Evolutionary conservation across 2,888 invertebrate genomes (phyloP), one percentile per base, ranked within the genome.

Genomic region (Pachycephus smyrnensis): DNA sequence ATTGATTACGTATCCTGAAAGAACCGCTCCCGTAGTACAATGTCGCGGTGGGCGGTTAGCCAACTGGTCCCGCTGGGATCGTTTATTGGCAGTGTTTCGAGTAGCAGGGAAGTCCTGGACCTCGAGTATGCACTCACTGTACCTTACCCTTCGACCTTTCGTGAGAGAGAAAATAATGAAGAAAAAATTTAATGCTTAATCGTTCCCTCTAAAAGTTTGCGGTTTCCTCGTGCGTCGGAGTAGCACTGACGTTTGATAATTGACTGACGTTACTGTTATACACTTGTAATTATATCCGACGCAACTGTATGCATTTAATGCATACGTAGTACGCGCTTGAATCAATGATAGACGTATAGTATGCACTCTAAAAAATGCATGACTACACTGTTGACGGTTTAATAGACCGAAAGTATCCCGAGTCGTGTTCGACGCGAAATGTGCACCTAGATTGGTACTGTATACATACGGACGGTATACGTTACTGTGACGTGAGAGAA

Each of bases 41-140:
- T 90, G 86, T 89, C 90, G 81, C 90, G 86, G 90, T 89, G 88
- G 90, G 91, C 88, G 90, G 90, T 88, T 89, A 55, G 88, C 90
- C 89, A 90, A 90, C 90, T 89, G 90, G 88, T 91, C 90, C 90
- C 86, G 86, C 87, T 85, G 88, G 80, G 86, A 85, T 85, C 75
- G 75, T 74, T 86, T 86, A 84, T 86, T 85, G 85, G 81, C 84
- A 78, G 83, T 86, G 84, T 86, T 85, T 87, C 85, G 83, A 82
- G 83, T 84, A 83, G 81, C 83, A 83, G 86, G 84, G 6, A 68
- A 55, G 23, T 55, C 55, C 55, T 9, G 55, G 55, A 23, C 9
- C 55, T 55, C 23, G 55, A 55, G 55, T 55, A 55, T 23, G 9
- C 55, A 55, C 55, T 23, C 55, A n/a, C 55, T 55, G 2, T 55